phyloP scores from a whole-genome alignment of 37 sponge, comb jelly and placozoan genomes.

The Spongia lamella region DNA sequence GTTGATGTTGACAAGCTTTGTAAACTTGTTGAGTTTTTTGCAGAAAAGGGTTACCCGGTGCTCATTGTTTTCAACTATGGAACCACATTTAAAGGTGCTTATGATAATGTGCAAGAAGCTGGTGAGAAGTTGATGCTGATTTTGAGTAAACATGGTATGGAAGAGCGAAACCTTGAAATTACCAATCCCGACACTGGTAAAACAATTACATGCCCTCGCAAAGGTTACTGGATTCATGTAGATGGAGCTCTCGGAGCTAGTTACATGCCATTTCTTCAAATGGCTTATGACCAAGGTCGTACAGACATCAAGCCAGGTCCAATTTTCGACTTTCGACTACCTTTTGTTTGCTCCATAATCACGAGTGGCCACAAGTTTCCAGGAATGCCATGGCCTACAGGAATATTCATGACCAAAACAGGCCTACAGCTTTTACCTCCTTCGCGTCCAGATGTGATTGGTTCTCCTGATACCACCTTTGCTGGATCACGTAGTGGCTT shows the following conservation, averaged over 20 bases:
- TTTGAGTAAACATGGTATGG: background rate
- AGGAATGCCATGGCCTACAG: slow-evolving; percentile 19
- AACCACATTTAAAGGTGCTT: slow-evolving; percentile 34
- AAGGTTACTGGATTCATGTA: slow-evolving; percentile 28
- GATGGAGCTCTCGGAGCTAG: slow-evolving; percentile 17
- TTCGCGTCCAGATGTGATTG: background rate
- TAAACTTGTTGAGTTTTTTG: slow-evolving; percentile 23
- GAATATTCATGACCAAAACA: slow-evolving; percentile 11
- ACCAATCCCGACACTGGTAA: background rate
- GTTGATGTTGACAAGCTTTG: slow-evolving; percentile 13
- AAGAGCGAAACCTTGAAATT: background rate
- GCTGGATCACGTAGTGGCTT: background rate
- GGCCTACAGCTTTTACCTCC: background rate
- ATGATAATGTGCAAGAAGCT: slow-evolving; percentile 23
- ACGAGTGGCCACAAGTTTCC: slow-evolving; percentile 17
- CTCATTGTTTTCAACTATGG: slow-evolving; percentile 33
- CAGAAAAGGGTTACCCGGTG: slow-evolving; percentile 11
- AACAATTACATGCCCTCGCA: background rate
- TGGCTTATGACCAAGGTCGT: slow-evolving; percentile 8
- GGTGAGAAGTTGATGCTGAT: background rate
- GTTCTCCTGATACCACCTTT: slow-evolving; percentile 10
- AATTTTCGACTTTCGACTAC: slow-evolving; percentile 17
- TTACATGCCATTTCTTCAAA: slow-evolving; percentile 19
- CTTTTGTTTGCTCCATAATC: slow-evolving; percentile 4
- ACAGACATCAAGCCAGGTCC: background rate